phyloP scores from a whole-genome alignment of 2,888 invertebrate species.

The Tanytarsus gracilentus region DNA sequence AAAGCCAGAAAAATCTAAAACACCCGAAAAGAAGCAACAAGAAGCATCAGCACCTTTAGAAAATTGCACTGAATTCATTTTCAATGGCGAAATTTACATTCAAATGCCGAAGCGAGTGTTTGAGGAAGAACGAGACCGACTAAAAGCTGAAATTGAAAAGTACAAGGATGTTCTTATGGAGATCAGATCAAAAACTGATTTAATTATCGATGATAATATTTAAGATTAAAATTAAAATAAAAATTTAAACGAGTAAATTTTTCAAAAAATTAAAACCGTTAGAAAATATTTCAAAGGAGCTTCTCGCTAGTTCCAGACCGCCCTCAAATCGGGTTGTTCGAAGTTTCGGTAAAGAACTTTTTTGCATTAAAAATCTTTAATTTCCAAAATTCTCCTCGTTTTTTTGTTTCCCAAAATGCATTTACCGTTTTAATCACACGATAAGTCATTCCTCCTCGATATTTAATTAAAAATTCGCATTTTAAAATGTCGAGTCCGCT shows the following conservation, averaged over 20 bases:
- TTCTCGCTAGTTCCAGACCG: no score
- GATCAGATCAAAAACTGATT: constrained; percentile 31
- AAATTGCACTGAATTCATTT: constrained; percentile 34
- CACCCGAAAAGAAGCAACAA: not conserved
- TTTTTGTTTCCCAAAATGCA: no score
- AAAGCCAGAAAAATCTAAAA: not conserved
- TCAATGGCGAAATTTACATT: constrained; percentile 39
- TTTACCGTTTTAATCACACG: no score
- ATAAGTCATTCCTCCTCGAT: no score
- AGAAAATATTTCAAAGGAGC: not conserved
- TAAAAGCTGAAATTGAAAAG: constrained; percentile 33
- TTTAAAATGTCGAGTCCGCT: no score
- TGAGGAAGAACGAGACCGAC: constrained; percentile 35
- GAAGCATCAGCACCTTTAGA: not conserved
- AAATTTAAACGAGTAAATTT: not conserved
- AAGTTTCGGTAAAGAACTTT: no score
- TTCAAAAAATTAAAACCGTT: not conserved
- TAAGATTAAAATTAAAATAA: not conserved
- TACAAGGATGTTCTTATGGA: constrained; percentile 34
- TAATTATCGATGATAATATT: not conserved
- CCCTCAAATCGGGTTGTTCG: no score
- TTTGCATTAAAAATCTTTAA: no score
- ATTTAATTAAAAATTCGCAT: no score
- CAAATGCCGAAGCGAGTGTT: constrained; percentile 40
- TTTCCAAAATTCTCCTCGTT: no score